phyloP scores from a whole-genome alignment of 2,797 vertebrate genomes.

The Gallirallus australis region DNA sequence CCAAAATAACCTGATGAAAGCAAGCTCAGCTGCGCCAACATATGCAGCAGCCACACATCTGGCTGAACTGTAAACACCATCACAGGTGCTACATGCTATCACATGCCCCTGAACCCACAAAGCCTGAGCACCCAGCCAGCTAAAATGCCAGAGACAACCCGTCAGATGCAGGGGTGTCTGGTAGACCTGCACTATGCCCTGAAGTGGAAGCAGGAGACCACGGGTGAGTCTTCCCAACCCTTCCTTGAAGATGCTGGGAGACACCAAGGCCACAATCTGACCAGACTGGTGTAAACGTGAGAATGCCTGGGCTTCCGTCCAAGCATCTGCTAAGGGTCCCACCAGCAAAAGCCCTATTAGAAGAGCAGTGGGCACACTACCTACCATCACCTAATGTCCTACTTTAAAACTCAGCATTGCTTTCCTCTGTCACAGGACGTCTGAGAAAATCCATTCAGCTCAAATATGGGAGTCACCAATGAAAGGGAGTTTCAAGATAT shows the following conservation, averaged over 20 bases:
- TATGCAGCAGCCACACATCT: neutral
- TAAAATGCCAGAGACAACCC: neutral
- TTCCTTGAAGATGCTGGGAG: neutral
- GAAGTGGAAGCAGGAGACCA: neutral
- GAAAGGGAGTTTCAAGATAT: neutral
- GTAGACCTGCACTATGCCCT: neutral
- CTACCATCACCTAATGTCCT: neutral
- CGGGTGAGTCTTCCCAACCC: fast-evolving
- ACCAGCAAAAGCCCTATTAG: neutral
- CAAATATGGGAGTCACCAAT: neutral
- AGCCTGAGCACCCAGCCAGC: neutral
- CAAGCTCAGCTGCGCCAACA: neutral
- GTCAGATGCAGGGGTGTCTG: neutral
- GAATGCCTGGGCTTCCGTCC: neutral
- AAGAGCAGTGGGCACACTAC: neutral
- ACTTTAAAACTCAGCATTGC: neutral
- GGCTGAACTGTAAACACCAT: neutral
- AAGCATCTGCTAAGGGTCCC: neutral
- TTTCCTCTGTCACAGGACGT: neutral
- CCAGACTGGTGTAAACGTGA: neutral
- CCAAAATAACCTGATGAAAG: neutral
- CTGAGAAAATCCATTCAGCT: neutral
- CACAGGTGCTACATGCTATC: neutral
- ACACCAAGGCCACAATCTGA: neutral
- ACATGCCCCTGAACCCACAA: neutral